Conservation (phyloP, 2,113 vertebrate species). For the Jaculus jaculus region DNA sequence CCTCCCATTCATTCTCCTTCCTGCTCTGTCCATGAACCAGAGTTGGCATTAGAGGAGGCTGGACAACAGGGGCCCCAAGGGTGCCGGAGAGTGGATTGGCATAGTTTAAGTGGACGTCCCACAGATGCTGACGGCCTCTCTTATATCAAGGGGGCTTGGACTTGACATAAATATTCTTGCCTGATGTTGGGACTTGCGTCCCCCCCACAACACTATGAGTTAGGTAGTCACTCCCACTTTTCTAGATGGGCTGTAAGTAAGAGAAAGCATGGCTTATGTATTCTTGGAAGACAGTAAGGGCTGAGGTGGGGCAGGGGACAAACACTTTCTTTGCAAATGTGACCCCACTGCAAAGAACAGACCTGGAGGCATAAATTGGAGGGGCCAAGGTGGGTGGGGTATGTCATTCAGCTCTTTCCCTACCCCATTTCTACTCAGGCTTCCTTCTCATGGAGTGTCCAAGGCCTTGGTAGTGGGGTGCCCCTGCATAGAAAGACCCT, state of each 20-base stretch:
- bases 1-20: background rate
- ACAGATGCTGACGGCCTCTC: background rate
- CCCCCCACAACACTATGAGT: too few species aligned
- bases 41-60: too few species aligned
- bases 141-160: background rate
- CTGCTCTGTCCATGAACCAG: background rate
- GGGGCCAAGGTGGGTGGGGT: background rate
- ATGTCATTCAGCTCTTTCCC: background rate
- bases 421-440: background rate
- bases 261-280: background rate
- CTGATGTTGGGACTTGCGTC: background rate
- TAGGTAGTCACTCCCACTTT: background rate
- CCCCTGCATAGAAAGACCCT: background rate
- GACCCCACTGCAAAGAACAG: background rate
- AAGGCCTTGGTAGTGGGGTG: accelerated
- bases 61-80: background rate
- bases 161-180: background rate
- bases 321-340: too few species aligned
- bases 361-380: background rate
- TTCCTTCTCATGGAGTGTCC: background rate
- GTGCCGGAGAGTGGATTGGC: background rate
- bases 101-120: too few species aligned
- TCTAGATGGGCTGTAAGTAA: background rate
- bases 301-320: background rate
- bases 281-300: background rate